Conservation (phyloP, 2,797 vertebrate genomes). For the Gallinago nigripennis region DNA sequence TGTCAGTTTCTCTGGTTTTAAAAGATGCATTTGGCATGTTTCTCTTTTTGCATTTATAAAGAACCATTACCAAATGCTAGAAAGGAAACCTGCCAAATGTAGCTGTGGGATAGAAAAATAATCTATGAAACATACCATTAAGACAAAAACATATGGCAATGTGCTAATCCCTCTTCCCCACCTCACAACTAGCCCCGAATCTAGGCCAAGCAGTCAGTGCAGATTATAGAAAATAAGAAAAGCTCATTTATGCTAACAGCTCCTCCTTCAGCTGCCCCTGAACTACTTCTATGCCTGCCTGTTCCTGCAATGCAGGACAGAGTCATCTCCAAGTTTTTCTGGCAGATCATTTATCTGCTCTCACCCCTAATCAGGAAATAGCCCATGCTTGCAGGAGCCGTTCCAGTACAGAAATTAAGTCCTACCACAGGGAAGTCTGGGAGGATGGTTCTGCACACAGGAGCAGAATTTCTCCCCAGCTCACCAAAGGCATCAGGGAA, state of each 20-base stretch:
- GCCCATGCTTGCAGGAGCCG: neutral
- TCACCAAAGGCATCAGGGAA: accelerated
- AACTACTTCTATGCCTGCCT: neutral
- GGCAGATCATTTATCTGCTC: neutral
- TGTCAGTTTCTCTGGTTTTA: constrained; percentile 43
- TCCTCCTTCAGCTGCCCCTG: constrained; percentile 42
- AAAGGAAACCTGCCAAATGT: constrained; percentile 80
- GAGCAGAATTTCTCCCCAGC: neutral
- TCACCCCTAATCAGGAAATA: neutral
- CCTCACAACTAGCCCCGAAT: constrained; percentile 59
- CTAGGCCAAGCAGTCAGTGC: constrained; percentile 61
- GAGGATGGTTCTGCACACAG: neutral
- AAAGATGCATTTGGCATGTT: constrained; percentile 71
- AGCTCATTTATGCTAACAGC: constrained; percentile 46
- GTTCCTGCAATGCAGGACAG: neutral
- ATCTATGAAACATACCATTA: constrained; percentile 72
- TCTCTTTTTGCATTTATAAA: constrained; percentile 77
- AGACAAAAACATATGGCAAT: constrained; percentile 76
- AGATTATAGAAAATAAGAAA: constrained; percentile 48
- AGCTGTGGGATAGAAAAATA: constrained; percentile 67
- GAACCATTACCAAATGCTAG: constrained; percentile 79
- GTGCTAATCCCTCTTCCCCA: constrained; percentile 71
- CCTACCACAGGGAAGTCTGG: accelerated
- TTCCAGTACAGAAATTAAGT: neutral
- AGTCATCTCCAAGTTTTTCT: neutral